phyloP scores from a whole-genome alignment of 2,113 vertebrate genomes.

The Thamnaconus septentrionalis region DNA sequence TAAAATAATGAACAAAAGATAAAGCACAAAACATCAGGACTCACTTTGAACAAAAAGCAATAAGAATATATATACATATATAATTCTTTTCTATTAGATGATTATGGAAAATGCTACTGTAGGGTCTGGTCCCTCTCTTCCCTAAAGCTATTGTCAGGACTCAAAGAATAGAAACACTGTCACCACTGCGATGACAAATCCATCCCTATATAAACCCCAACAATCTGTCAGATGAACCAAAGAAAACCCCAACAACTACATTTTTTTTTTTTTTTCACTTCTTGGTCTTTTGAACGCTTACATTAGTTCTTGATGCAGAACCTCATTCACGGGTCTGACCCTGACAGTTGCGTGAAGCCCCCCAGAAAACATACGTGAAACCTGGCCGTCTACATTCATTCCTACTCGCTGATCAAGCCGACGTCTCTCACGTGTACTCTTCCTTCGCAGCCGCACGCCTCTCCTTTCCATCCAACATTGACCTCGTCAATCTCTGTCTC shows the following conservation, averaged over 20 bases:
- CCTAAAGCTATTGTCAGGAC: constrained; percentile 4
- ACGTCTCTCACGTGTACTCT: background rate
- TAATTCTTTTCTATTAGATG: constrained; percentile 25
- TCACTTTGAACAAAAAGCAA: constrained; percentile 40
- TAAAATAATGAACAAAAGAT: constrained; percentile 39
- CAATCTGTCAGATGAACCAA: too few relatives aligned
- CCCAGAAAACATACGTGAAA: constrained; percentile 23
- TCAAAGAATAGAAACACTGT: constrained; percentile 18
- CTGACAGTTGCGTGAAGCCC: constrained; percentile 19
- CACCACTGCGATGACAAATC: constrained; percentile 28
- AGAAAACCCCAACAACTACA: too few relatives aligned
- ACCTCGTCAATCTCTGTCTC: constrained; percentile 12
- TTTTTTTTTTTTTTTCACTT: background rate
- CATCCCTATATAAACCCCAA: too few relatives aligned
- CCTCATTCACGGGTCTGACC: constrained; percentile 10
- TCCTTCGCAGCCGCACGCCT: background rate
- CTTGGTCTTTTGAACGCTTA: constrained; percentile 7
- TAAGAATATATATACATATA: constrained; percentile 8
- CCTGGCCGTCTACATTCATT: constrained; percentile 35
- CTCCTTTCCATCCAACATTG: constrained; percentile 5
- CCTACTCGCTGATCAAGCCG: constrained; percentile 25
- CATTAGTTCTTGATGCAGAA: background rate
- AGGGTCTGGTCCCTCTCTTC: constrained; percentile 66
- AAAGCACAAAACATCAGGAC: constrained; percentile 11
- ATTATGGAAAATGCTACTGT: constrained; percentile 44